Percentiles rank a stretch among this genome's conserved stretches.
phyloP scores from a whole-genome alignment of 2,113 vertebrate species.

The Vidua chalybeata region DNA sequence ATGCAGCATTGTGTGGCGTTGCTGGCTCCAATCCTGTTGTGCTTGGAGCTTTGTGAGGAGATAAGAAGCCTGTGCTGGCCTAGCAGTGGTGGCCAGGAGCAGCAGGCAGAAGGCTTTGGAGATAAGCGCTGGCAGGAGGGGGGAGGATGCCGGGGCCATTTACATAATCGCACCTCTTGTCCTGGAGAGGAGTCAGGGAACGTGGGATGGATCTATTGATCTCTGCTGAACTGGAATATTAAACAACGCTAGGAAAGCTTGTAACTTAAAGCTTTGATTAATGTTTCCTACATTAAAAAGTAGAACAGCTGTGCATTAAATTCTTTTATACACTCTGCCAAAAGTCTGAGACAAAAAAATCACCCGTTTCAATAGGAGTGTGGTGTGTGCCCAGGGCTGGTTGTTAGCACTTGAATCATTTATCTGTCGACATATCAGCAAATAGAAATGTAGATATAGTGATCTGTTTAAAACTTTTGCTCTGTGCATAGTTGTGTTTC shows the following conservation, averaged over 20 bases:
- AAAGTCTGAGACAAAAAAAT: conserved; percentile 58
- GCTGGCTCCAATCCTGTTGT: conserved; percentile 71
- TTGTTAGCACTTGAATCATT: conserved; percentile 33
- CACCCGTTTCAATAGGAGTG: conserved; percentile 56
- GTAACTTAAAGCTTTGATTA: conserved; percentile 83
- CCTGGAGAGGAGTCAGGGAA: conserved; percentile 82
- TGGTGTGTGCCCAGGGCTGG: conserved; percentile 22
- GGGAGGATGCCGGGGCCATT: conserved; percentile 72
- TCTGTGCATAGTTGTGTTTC: background rate
- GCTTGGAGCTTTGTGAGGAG: conserved; percentile 79
- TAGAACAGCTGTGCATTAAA: conserved; percentile 80
- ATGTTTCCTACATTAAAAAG: conserved; percentile 79
- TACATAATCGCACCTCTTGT: conserved; percentile 83
- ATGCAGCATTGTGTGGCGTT: conserved; percentile 76
- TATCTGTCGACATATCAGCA: conserved; percentile 18
- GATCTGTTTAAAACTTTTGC: background rate
- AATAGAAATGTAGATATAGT: background rate
- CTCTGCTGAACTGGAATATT: conserved; percentile 82
- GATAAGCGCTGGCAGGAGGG: conserved; percentile 83
- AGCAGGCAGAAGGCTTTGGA: conserved; percentile 83
- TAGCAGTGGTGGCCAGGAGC: conserved; percentile 77
- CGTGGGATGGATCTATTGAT: conserved; percentile 81
- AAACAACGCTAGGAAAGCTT: conserved; percentile 77
- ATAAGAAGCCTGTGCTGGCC: conserved; percentile 78
- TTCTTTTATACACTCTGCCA: conserved; percentile 80